phyloP scores from a whole-genome alignment of 2,797 vertebrate genomes.

The Pangasius mekongensis region DNA sequence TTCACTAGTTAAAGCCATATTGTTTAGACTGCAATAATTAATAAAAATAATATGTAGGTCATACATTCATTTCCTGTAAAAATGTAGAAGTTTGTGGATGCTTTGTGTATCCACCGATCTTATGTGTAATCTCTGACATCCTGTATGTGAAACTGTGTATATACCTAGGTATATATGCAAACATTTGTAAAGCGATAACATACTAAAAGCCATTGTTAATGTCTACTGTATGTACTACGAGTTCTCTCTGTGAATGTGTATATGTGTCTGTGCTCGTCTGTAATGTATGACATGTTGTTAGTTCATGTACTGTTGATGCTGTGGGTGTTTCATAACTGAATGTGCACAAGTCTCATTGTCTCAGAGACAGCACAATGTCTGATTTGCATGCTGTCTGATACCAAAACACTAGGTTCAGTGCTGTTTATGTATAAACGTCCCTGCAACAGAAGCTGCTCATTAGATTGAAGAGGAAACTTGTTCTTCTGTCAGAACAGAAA shows the following conservation, averaged over 20 bases:
- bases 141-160: constrained; percentile 61
- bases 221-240: constrained; percentile 62
- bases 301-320: constrained; percentile 47
- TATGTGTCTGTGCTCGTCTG: constrained; percentile 52
- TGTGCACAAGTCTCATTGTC: constrained; percentile 64
- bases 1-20: constrained; percentile 98
- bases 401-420: constrained; percentile 51
- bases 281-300: constrained; percentile 54
- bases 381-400: constrained; percentile 67
- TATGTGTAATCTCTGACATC: constrained; percentile 61
- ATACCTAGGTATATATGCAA: constrained; percentile 53
- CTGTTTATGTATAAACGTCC: constrained; percentile 66
- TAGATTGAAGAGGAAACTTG: constrained; percentile 56
- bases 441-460: constrained; percentile 70
- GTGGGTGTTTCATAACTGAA: constrained; percentile 58
- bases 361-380: constrained; percentile 56
- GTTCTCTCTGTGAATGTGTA: constrained; percentile 61
- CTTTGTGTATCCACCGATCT: constrained; percentile 40
- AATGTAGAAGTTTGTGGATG: constrained; percentile 44
- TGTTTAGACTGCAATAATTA: constrained; percentile 96
- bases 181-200: constrained; percentile 59
- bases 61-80: constrained; percentile 68
- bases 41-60: constrained; percentile 65
- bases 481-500: constrained; percentile 16
- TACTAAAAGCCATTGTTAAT: constrained; percentile 67